Evolutionary conservation across 2,888 invertebrate genomes (phyloP).

Genomic region (Metellina segmentata): DNA sequence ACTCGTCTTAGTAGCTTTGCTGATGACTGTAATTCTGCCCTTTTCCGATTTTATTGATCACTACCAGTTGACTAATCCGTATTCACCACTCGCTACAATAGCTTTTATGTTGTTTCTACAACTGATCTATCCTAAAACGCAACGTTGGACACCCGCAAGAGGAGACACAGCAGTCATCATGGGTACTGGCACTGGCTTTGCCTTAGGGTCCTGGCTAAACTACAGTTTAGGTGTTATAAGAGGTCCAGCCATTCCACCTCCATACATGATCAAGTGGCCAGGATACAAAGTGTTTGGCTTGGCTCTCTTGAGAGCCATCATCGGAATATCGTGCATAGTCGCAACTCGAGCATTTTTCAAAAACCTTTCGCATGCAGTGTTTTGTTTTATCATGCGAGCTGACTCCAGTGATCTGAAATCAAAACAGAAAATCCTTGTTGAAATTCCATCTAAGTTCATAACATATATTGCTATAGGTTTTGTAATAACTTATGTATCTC

Average conservation of each 20-base stretch:
- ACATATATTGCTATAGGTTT: constrained; percentile 90
- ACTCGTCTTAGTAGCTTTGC: constrained; percentile 85
- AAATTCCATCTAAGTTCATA: constrained; percentile 91
- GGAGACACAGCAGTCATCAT: constrained; percentile 94
- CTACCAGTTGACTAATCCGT: constrained; percentile 86
- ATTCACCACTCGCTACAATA: constrained; percentile 85
- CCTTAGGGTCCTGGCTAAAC: constrained; percentile 91
- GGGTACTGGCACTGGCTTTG: constrained; percentile 89
- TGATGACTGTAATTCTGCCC: constrained; percentile 89
- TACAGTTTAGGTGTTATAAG: constrained; percentile 86
- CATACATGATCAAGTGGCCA: constrained; percentile 90
- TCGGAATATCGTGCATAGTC: constrained; percentile 89
- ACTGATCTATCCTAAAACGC: constrained; percentile 89
- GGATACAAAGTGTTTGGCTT: constrained; percentile 87
- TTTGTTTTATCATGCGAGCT: constrained; percentile 87
- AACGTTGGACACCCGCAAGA: constrained; percentile 93
- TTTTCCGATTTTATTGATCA: constrained; percentile 88
- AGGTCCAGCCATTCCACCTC: constrained; percentile 85
- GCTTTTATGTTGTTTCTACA: constrained; percentile 86
- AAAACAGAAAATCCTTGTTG: constrained; percentile 86
- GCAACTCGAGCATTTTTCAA: constrained; percentile 87
- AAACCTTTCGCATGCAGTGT: constrained; percentile 86
- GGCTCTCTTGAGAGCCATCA: constrained; percentile 85
- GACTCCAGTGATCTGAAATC: constrained; percentile 85
- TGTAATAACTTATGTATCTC: constrained; percentile 88